These are phyloP conservation scores for Cheilosia urbana DNA, from an alignment of 2,888 invertebrate species.

Conservation along the genomic window DNA sequence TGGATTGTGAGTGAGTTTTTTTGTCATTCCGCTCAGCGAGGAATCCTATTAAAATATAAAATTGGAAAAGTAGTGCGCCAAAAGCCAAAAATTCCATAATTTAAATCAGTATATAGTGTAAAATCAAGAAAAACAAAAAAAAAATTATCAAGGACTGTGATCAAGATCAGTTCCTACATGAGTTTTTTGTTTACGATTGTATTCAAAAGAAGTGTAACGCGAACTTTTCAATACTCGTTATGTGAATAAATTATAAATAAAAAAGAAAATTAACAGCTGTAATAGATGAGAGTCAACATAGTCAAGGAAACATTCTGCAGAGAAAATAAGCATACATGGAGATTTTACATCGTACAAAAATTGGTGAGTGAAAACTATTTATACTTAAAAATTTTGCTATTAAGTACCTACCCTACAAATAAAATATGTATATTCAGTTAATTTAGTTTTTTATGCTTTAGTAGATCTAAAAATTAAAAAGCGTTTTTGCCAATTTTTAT, in stretches of 20 bases:
- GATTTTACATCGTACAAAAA: conserved; percentile 28
- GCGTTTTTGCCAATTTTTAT: too few species aligned
- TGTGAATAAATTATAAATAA: neutral
- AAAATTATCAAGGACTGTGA: too few species aligned
- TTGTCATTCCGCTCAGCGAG: conserved; percentile 18
- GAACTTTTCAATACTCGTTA: neutral
- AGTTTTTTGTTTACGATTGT: neutral
- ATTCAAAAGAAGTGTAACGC: neutral
- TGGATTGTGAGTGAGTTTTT: conserved; percentile 52
- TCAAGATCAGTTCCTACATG: neutral
- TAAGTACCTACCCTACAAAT: too few species aligned
- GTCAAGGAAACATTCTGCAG: neutral
- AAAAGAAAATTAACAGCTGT: neutral
- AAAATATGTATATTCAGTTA: too few species aligned
- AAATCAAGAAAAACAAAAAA: neutral
- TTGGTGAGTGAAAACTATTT: conserved; percentile 30
- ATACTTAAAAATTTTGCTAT: too few species aligned
- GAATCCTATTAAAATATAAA: neutral
- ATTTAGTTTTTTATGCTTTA: too few species aligned
- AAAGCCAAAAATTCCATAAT: neutral
- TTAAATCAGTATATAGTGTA: neutral
- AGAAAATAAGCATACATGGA: conserved; percentile 9
- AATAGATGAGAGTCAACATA: conserved; percentile 1
- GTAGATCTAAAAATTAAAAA: too few species aligned
- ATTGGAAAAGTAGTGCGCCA: neutral